Evolutionary conservation across 2,797 vertebrate genomes (phyloP).

Genomic region (Heteromormyrus szaboi): DNA sequence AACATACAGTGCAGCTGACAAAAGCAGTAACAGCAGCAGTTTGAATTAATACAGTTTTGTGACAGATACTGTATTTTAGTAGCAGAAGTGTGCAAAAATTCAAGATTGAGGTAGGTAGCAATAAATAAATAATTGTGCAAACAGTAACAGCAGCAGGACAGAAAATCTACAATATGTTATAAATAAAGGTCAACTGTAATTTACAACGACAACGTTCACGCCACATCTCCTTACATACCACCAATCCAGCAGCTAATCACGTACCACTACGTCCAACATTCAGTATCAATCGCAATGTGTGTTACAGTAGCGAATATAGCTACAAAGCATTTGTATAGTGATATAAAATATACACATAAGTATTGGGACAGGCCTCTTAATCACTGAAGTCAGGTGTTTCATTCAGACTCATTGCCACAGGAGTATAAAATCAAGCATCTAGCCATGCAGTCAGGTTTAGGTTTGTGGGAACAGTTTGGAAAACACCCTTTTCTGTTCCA

Average conservation of each 20-base stretch:
- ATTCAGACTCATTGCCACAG: not conserved
- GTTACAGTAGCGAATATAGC: not conserved
- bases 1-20: not conserved
- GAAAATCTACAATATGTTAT: not conserved
- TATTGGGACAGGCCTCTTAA: not conserved
- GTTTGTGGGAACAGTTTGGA: not conserved
- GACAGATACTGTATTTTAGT: not conserved
- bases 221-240: not conserved
- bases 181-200: not conserved
- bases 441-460: not conserved
- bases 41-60: not conserved
- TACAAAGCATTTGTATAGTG: not conserved
- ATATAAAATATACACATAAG: not conserved
- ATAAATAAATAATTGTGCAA: not conserved
- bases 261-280: not conserved
- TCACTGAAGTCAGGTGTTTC: not conserved
- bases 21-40: not conserved
- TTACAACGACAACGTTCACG: not conserved
- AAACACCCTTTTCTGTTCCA: not conserved
- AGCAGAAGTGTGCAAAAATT: not conserved
- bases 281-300: not conserved
- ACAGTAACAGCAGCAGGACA: not conserved
- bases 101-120: not conserved
- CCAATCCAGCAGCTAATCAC: not conserved
- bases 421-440: not conserved